Evolutionary conservation across 2,888 invertebrate genomes (phyloP).

Genomic region (Leptopilina syphax): DNA sequence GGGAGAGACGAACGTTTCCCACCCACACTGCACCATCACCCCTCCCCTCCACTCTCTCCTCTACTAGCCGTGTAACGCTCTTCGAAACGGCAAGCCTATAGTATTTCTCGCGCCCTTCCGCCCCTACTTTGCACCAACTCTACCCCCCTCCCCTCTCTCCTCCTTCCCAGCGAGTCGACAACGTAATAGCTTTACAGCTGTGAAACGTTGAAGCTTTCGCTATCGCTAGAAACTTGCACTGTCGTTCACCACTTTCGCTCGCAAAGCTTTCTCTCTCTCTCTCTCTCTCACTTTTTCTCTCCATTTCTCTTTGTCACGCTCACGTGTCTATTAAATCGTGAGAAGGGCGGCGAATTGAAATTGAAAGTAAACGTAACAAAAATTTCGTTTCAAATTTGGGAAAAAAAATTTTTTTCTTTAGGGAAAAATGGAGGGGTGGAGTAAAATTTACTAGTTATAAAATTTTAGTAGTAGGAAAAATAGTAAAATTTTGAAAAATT

Average conservation of each 20-base stretch:
- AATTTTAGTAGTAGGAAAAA: too few species aligned
- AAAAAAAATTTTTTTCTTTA: too few species aligned
- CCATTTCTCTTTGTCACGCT: slow-evolving; percentile 34
- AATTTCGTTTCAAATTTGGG: too few species aligned
- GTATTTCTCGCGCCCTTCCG: slow-evolving; percentile 51
- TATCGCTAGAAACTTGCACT: slow-evolving; percentile 74
- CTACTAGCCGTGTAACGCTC: neutral
- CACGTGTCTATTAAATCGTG: slow-evolving; percentile 40
- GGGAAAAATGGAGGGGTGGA: too few species aligned
- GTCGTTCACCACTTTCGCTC: slow-evolving; percentile 71
- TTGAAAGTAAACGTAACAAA: neutral
- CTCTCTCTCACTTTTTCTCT: too few species aligned
- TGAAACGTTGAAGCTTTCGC: slow-evolving; percentile 71
- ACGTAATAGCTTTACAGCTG: slow-evolving; percentile 72
- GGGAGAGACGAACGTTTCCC: slow-evolving; percentile 52
- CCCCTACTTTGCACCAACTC: slow-evolving; percentile 52
- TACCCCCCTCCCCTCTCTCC: slow-evolving; percentile 51
- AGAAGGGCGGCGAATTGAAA: slow-evolving; percentile 28
- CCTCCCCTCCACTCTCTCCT: neutral
- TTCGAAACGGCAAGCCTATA: neutral
- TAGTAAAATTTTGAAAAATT: too few species aligned
- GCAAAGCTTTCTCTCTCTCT: slow-evolving; percentile 50
- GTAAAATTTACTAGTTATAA: too few species aligned
- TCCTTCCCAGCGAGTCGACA: slow-evolving; percentile 46
- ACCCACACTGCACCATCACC: slow-evolving; percentile 31